Conservation (phyloP, 1,140 invertebrate genomes). For the Caenorhabditis briggsae region DNA sequence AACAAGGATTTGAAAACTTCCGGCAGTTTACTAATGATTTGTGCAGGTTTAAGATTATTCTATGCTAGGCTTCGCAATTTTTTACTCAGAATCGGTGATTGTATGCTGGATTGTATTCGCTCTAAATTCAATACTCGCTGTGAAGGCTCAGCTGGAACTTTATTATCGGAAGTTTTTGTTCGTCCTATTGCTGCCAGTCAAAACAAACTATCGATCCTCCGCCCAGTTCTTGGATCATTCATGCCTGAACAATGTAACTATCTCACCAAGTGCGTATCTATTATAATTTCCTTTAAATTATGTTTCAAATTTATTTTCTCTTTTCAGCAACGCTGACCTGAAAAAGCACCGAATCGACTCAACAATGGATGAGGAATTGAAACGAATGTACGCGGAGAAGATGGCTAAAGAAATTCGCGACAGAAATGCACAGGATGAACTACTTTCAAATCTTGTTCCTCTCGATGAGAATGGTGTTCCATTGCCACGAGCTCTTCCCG, state of each 20-base stretch:
- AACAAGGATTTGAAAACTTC: constrained; percentile 32
- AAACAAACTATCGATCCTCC: constrained; percentile 32
- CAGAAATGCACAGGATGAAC: background rate
- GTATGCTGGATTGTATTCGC: constrained; percentile 49
- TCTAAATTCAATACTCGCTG: constrained; percentile 56
- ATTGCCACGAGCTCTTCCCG: constrained; percentile 24
- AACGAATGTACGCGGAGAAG: constrained; percentile 57
- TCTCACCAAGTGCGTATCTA: constrained; percentile 14
- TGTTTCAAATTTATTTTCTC: background rate
- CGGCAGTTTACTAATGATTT: constrained; percentile 17
- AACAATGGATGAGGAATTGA: constrained; percentile 35
- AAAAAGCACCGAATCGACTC: constrained; percentile 50
- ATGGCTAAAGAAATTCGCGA: constrained; percentile 23
- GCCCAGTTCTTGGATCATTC: constrained; percentile 40
- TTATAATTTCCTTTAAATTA: background rate
- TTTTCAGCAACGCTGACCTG: constrained; percentile 40
- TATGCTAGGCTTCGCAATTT: background rate
- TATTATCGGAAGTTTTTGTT: constrained; percentile 57
- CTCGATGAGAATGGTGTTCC: constrained; percentile 37
- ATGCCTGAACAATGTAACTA: constrained; percentile 54
- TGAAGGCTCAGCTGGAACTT: constrained; percentile 53
- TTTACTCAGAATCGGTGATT: constrained; percentile 44
- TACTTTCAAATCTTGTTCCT: constrained; percentile 15
- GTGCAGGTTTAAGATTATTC: constrained; percentile 1
- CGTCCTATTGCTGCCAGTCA: constrained; percentile 52